Evolutionary conservation across 2,113 vertebrate species (phyloP), one percentile per base, ranked within the genome.

Genomic region (Prietella phreatophila): DNA sequence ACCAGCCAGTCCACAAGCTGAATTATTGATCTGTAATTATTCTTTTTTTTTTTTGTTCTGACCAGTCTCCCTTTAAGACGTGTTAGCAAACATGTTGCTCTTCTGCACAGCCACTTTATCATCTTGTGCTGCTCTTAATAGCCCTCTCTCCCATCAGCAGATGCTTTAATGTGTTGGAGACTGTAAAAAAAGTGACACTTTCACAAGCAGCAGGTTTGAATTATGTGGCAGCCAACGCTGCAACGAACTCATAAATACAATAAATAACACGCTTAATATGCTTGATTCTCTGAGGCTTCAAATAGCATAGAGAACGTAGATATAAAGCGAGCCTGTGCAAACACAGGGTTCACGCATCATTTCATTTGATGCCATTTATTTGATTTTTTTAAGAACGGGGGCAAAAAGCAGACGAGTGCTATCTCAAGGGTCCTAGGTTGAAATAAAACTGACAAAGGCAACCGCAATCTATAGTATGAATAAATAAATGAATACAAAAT

Each of bases 361-460:
- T 85, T 85, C 73, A 47, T 50, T 85, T 85, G 50, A 78, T 78
- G 56, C 42, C 4, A 15, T 78, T 85, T 50, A 9, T 47, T 47
- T 47, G 8, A 2, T 47, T 47, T 47, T 47, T 47, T 47, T 47
- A 85, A 56, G 27, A 36, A 42, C 5, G 17, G 11, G 27, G 84
- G 60, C 17, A 73, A 14, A 55, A 10, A 42, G 36, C 33, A 76
- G 55, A 30, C 8, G 56, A 42, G 71, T 33, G 33, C 33, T 36
- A 42, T 76, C 84, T 78, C 84, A 85, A 60, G 56, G 36, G 84
- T 27, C 36, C 36, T 11, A 11, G 33, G 36, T 78, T 73, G 50
- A 85, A 78, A 85, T 85, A 76, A 85, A 78, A n/a, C 84, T 75
- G 56, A 85, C 42, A 78, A 47, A 78, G 5, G 20, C 75, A 78